Percentiles rank a stretch among this genome's conserved stretches.
Conservation (phyloP, 2,888 invertebrate genomes). For the Thera obeliscata region DNA sequence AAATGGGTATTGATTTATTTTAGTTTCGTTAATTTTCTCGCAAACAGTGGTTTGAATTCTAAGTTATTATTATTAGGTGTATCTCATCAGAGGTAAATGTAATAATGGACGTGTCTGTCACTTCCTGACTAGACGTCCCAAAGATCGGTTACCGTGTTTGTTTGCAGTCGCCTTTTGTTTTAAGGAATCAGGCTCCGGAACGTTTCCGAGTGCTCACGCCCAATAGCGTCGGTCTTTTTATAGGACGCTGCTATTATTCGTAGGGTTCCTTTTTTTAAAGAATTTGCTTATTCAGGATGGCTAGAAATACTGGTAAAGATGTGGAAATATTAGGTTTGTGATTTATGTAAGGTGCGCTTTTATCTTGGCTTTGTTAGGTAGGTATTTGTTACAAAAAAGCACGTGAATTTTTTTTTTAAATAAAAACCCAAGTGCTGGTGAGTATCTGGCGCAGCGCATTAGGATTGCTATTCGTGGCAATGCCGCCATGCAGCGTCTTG, state of each 20-base stretch:
- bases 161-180: neutral
- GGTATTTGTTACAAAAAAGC: neutral
- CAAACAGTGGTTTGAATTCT: too few species aligned
- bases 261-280: conserved; percentile 52
- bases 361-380: neutral
- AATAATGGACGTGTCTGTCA: too few species aligned
- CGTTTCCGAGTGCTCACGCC: conserved; percentile 54
- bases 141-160: neutral
- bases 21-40: too few species aligned
- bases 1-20: too few species aligned
- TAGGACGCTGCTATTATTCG: conserved; percentile 52
- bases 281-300: conserved; percentile 39
- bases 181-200: conserved; percentile 33
- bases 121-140: too few species aligned
- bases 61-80: too few species aligned
- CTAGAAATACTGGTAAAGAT: conserved; percentile 11
- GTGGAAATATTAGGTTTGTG: conserved; percentile 3
- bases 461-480: too few species aligned
- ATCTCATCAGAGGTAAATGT: too few species aligned
- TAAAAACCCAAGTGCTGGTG: too few species aligned
- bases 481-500: too few species aligned
- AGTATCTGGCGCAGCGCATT: too few species aligned
- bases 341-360: conserved; percentile 6
- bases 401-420: neutral
- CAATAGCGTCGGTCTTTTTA: conserved; percentile 60